Evolutionary conservation across 2,113 vertebrate genomes (phyloP).

Genomic region (Myotis yumanensis): DNA sequence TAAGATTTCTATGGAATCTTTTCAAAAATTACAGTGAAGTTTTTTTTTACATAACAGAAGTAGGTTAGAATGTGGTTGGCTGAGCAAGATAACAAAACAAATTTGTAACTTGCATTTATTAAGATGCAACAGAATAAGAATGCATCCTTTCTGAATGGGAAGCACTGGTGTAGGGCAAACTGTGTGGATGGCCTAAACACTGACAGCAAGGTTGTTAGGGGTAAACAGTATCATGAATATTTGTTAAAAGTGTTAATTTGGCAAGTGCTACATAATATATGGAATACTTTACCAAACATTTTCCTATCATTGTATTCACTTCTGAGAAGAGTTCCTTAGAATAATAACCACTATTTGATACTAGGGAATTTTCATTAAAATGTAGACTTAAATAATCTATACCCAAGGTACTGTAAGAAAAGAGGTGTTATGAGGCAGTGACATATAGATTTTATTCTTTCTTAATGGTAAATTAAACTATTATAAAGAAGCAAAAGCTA

Average conservation of each 20-base stretch:
- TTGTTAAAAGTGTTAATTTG: not conserved
- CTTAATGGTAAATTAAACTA: not conserved
- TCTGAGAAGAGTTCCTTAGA: not conserved
- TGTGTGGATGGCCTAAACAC: not conserved
- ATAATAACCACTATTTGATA: not conserved
- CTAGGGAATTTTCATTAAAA: not conserved
- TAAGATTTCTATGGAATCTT: not conserved
- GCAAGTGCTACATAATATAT: not conserved
- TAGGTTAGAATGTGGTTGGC: slow-evolving; percentile 6
- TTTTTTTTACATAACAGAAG: slow-evolving; percentile 25
- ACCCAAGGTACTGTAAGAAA: not conserved
- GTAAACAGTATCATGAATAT: not conserved
- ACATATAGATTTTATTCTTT: not conserved
- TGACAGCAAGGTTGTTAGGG: not conserved
- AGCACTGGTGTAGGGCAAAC: not conserved
- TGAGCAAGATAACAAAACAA: slow-evolving; percentile 53
- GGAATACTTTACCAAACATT: not conserved
- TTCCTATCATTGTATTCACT: not conserved
- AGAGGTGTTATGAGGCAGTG: not conserved
- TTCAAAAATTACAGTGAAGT: not conserved
- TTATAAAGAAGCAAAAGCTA: not conserved
- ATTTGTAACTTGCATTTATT: slow-evolving; percentile 59
- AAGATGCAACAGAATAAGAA: not conserved
- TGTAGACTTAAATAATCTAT: not conserved
- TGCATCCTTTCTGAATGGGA: slow-evolving; percentile 15